Percentiles rank a stretch among this genome's conserved stretches.
These are phyloP conservation scores for Cecidostiba fungosa DNA, from an alignment of 2,888 invertebrate genomes.

Conservation along the genomic window DNA sequence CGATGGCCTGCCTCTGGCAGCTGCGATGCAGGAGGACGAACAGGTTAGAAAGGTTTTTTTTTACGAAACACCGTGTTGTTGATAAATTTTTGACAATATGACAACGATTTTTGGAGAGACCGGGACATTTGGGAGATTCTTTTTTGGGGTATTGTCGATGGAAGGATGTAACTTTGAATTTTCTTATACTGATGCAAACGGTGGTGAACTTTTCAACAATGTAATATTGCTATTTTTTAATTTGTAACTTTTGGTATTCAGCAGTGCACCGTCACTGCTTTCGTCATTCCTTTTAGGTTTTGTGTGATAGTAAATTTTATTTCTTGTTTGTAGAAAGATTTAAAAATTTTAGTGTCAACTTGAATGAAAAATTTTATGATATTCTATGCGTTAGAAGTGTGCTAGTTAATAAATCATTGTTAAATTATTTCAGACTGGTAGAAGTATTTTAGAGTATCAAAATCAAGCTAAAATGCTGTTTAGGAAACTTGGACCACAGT, in stretches of 20 bases:
- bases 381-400: no score
- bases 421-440: slow-evolving; percentile 87
- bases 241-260: not conserved
- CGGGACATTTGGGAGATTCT: not conserved
- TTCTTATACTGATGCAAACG: slow-evolving; percentile 17
- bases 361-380: no score
- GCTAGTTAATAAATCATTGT: not conserved
- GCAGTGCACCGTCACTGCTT: not conserved
- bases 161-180: not conserved
- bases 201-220: not conserved
- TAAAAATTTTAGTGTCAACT: not conserved
- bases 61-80: slow-evolving; percentile 43
- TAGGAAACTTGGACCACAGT: slow-evolving; percentile 94
- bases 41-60: slow-evolving; percentile 86
- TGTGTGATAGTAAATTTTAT: not conserved
- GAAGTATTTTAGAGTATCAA: slow-evolving; percentile 97
- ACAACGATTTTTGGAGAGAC: not conserved
- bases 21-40: slow-evolving; percentile 99
- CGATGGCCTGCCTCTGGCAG: slow-evolving; percentile 97
- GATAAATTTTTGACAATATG: slow-evolving; percentile 55
- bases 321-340: not conserved
- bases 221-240: not conserved
- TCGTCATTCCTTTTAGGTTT: no score
- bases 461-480: slow-evolving; percentile 99
- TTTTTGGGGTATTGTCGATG: not conserved